Base-by-base conservation (phyloP, 2,888 invertebrate genomes). In the Lutraria lutraria region DNA sequence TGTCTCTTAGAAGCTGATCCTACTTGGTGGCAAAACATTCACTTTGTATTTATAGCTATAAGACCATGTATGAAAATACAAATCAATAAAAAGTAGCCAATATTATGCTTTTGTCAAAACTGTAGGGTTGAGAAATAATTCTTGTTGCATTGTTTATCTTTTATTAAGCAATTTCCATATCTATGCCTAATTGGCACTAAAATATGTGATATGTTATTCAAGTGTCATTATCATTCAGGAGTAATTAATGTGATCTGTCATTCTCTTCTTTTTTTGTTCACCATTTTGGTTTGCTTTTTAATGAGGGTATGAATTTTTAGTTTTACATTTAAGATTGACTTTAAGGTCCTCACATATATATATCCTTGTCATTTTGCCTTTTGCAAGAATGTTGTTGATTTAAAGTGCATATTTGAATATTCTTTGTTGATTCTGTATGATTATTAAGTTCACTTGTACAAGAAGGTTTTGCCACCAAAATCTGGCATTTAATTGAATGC, bases 1-100 rank as follows among this genome's bases (percentile, higher is more conserved):
- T 63, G n/a, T 83, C 34, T 83, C 43, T 63, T 56, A 68, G 56
- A 56, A 8, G 43, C 34, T 21, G 16, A 60, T 56, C 29, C 21
- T 34, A 34, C 19, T 83, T 82, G 56, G 43, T 83, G 83, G 60
- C 83, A 83, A 83, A 83, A 83, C 56, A 83, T 83, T 83, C 83
- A 43, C 1, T 3, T 16, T 63, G n/a, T n/a, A n/a, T n/a, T 83
- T 63, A 63, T 8, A 0, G 8, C 15, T 6, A n/a, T n/a, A 56
- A 56, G 21, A 56, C 12, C 56, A 19, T 56, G 15, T 56, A 43
- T 43, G 43, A n/a, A n/a, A n/a, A n/a, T n/a, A n/a, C n/a, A n/a
- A n/a, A n/a, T n/a, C n/a, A n/a, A n/a, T n/a, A n/a, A n/a, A n/a
- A n/a, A n/a, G n/a, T n/a, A n/a, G n/a, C n/a, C n/a, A n/a, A n/a